Evolutionary conservation across 2,888 invertebrate genomes (phyloP).

Genomic region (Zaprionus bogoriensis): DNA sequence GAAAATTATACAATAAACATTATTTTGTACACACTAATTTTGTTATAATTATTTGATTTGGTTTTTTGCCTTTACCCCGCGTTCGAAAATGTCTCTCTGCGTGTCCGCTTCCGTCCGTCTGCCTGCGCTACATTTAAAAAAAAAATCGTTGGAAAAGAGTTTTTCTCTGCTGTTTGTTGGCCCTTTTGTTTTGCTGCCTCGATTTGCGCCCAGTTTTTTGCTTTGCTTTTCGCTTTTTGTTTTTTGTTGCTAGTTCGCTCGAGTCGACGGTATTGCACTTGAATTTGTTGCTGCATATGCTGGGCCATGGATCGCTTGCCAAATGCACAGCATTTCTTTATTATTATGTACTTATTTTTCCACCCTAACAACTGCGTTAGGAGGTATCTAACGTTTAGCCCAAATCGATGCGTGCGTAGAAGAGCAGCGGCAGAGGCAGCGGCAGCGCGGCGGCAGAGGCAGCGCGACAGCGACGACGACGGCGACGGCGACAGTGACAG

Average conservation of each 20-base stretch:
- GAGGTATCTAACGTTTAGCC: constrained; percentile 77
- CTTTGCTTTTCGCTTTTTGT: constrained; percentile 36
- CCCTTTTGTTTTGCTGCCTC: constrained; percentile 56
- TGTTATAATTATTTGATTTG: constrained; percentile 4
- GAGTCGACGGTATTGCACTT: constrained; percentile 54
- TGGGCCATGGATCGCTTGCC: constrained; percentile 45
- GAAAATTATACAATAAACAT: constrained; percentile 72
- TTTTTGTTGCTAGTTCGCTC: constrained; percentile 36
- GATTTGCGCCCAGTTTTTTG: constrained; percentile 31
- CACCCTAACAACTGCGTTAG: constrained; percentile 73
- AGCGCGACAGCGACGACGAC: constrained; percentile 35
- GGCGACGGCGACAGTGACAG: constrained; percentile 45
- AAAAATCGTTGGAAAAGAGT: too few relatives aligned
- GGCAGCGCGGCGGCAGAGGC: constrained; percentile 35
- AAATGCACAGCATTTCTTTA: constrained; percentile 60
- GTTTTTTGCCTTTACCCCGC: constrained; percentile 40
- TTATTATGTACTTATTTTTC: constrained; percentile 66
- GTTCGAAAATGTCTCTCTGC: constrained; percentile 1
- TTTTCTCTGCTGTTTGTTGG: constrained; percentile 32
- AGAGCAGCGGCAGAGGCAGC: constrained; percentile 47
- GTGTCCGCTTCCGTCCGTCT: constrained; percentile 23
- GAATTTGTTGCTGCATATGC: constrained; percentile 46
- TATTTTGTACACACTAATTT: constrained; percentile 55
- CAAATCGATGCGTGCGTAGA: constrained; percentile 74
- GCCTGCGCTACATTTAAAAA: constrained; percentile 17